These are phyloP conservation scores for Alethe diademata DNA, from an alignment of 2,113 vertebrate genomes.

Conservation along the genomic window DNA sequence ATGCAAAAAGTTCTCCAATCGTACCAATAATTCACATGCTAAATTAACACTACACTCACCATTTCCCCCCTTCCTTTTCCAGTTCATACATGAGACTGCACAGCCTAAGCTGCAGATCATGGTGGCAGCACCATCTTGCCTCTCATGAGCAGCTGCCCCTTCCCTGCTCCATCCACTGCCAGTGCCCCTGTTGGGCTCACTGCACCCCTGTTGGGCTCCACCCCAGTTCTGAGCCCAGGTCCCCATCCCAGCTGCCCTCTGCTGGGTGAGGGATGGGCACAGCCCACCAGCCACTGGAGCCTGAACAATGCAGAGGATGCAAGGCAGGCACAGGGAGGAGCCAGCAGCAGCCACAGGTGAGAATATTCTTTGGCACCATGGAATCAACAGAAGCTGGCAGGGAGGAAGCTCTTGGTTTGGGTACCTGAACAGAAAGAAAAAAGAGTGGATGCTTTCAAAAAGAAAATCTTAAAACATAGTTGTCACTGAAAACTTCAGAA, in stretches of 20 bases:
- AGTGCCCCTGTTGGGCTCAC: background rate
- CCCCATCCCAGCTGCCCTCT: background rate
- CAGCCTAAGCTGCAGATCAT: background rate
- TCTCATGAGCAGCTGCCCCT: background rate
- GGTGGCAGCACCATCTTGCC: background rate
- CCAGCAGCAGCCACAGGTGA: background rate
- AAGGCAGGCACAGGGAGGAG: background rate
- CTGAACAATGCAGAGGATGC: background rate
- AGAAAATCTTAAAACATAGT: background rate
- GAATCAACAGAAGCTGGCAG: background rate
- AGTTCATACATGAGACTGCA: background rate
- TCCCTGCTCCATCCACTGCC: background rate
- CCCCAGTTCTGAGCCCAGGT: background rate
- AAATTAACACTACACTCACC: background rate
- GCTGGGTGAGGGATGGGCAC: background rate
- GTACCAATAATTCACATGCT: background rate
- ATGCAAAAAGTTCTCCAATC: background rate
- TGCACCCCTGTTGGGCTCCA: background rate
- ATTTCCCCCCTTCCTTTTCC: background rate
- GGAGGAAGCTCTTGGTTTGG: background rate
- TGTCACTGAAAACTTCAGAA: background rate
- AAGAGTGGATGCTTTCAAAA: background rate
- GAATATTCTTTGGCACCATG: background rate
- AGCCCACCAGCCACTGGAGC: background rate
- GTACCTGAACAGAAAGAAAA: background rate